Conservation (phyloP, 2,797 vertebrate species). For the Pipistrellus pipistrellus region DNA sequence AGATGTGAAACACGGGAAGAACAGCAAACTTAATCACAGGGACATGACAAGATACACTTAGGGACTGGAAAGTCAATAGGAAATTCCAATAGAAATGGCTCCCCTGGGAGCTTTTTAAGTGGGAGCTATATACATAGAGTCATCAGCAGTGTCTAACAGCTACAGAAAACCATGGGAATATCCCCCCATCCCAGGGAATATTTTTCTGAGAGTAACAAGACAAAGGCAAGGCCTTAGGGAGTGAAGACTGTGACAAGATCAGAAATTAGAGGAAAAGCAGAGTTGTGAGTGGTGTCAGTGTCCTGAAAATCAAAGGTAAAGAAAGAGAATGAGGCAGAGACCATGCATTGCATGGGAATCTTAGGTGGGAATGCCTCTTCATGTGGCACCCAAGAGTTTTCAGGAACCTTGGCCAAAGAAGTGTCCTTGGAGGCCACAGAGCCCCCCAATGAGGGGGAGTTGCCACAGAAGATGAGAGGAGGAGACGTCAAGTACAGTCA, state of each 20-base stretch:
- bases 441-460: neutral
- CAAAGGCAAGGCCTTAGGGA: neutral
- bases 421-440: neutral
- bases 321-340: neutral
- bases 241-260: neutral
- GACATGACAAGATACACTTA: neutral
- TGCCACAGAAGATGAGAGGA: neutral
- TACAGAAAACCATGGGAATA: neutral
- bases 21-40: neutral
- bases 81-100: neutral
- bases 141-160: neutral
- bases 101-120: neutral
- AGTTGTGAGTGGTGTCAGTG: fast-evolving
- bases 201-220: neutral
- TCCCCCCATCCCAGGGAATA: neutral
- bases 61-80: neutral
- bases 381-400: neutral
- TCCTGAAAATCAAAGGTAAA: neutral
- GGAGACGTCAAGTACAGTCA: neutral
- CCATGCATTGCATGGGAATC: neutral
- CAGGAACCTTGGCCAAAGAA: neutral
- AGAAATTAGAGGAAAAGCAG: conserved; percentile 16
- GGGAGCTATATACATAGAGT: neutral
- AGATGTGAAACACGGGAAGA: neutral
- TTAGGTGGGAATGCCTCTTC: neutral